Evolutionary conservation across 2,888 invertebrate genomes (phyloP).

Genomic region (Microplitis deprimator): DNA sequence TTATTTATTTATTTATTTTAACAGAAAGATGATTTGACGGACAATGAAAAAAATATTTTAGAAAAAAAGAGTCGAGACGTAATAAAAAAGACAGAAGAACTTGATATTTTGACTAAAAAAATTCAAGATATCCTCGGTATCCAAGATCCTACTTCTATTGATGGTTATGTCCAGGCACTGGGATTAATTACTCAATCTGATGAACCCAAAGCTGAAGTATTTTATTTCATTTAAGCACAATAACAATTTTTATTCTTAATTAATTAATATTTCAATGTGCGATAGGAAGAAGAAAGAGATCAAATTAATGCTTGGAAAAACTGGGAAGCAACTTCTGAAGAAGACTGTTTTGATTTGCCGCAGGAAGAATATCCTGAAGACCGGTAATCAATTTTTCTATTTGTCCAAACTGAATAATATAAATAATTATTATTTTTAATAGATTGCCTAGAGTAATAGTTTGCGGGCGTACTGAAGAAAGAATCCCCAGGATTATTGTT

Average conservation of each 20-base stretch:
- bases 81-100: constrained; percentile 76
- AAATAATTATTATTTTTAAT: constrained; percentile 6
- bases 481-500: constrained; percentile 74
- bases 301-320: background rate
- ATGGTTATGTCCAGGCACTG: constrained; percentile 60
- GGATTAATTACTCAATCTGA: constrained; percentile 57
- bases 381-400: constrained; percentile 54
- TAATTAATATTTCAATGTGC: background rate
- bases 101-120: constrained; percentile 76
- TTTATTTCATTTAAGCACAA: background rate
- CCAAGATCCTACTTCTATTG: constrained; percentile 63
- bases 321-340: constrained; percentile 34
- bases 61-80: constrained; percentile 75
- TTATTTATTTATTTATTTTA: constrained; percentile 14
- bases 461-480: constrained; percentile 73
- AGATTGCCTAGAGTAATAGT: constrained; percentile 74
- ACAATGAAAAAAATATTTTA: constrained; percentile 74
- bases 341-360: constrained; percentile 59
- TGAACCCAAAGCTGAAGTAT: constrained; percentile 33
- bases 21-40: constrained; percentile 76
- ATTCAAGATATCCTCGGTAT: constrained; percentile 74
- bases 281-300: constrained; percentile 12
- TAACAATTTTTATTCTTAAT: background rate
- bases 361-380: constrained; percentile 63
- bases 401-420: background rate